These are phyloP conservation scores for Pollenia amentaria DNA, from an alignment of 2,888 invertebrate genomes.

Conservation along the genomic window DNA sequence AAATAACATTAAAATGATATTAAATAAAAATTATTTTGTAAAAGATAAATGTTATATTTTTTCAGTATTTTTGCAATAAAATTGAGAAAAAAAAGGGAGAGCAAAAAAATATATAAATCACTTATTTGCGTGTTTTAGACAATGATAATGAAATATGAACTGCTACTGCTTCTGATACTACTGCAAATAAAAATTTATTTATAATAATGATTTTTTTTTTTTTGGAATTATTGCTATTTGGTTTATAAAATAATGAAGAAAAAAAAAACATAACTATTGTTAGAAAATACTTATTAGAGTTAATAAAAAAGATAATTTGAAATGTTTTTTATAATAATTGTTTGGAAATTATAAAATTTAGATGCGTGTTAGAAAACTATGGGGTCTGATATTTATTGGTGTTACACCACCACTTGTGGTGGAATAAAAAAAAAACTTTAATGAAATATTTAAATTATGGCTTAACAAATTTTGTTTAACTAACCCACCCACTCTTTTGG, in stretches of 20 bases:
- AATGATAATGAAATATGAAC: constrained; percentile 66
- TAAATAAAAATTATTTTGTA: constrained; percentile 72
- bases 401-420: not conserved
- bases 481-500: constrained; percentile 21
- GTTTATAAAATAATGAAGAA: constrained; percentile 12
- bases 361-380: constrained; percentile 66
- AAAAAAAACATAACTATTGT: constrained; percentile 34
- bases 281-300: constrained; percentile 8
- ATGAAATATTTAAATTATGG: not conserved
- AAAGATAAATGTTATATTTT: constrained; percentile 62
- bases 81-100: not conserved
- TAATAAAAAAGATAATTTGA: constrained; percentile 40
- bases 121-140: constrained; percentile 74
- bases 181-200: constrained; percentile 38
- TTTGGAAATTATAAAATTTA: constrained; percentile 14
- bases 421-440: not conserved
- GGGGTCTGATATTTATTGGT: too few species aligned
- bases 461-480: not conserved
- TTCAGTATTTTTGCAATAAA: constrained; percentile 44
- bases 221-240: constrained; percentile 24
- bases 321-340: constrained; percentile 23
- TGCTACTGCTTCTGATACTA: not conserved
- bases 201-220: constrained; percentile 33
- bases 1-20: constrained; percentile 73
- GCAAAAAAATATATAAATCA: constrained; percentile 69